A percentile compares a stretch with the other conserved stretches of the same genome.
Evolutionary conservation across 2,888 invertebrate species (phyloP).

Genomic region (Trichopoda pennipes): DNA sequence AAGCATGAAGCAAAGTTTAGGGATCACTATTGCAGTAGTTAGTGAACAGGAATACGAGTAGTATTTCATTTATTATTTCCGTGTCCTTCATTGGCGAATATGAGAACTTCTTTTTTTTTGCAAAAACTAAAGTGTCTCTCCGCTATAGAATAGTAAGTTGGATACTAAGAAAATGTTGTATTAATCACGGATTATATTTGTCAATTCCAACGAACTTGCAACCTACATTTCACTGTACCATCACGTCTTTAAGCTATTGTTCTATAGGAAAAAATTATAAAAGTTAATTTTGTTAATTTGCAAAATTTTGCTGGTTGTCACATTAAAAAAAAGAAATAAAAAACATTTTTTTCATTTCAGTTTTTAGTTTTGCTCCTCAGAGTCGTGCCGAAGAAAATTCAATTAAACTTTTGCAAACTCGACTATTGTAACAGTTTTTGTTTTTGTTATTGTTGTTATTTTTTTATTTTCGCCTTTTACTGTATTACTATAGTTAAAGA

Average conservation of each 20-base stretch:
- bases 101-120: too few relatives aligned
- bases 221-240: slow-evolving; percentile 31
- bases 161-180: too few relatives aligned
- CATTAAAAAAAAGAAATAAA: slow-evolving; percentile 20
- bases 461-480: slow-evolving; percentile 26
- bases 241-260: slow-evolving; percentile 32
- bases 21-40: too few relatives aligned
- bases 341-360: not conserved
- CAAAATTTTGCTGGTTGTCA: slow-evolving; percentile 63
- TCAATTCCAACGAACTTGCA: not conserved
- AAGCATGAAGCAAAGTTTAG: too few relatives aligned
- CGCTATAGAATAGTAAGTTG: too few relatives aligned
- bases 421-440: slow-evolving; percentile 72
- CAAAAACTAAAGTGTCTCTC: too few relatives aligned
- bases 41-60: too few relatives aligned
- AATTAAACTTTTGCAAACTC: slow-evolving; percentile 73
- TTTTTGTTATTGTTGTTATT: slow-evolving; percentile 9
- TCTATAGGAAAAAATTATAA: slow-evolving; percentile 29
- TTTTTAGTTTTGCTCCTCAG: slow-evolving; percentile 3
- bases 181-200: not conserved
- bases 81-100: too few relatives aligned
- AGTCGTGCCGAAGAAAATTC: slow-evolving; percentile 74
- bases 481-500: slow-evolving; percentile 64
- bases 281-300: slow-evolving; percentile 75
- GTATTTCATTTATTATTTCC: too few relatives aligned